Evolutionary conservation across 2,113 vertebrate genomes (phyloP), one percentile per base, ranked within the genome.

Genomic region (Cynopterus brachyotis): DNA sequence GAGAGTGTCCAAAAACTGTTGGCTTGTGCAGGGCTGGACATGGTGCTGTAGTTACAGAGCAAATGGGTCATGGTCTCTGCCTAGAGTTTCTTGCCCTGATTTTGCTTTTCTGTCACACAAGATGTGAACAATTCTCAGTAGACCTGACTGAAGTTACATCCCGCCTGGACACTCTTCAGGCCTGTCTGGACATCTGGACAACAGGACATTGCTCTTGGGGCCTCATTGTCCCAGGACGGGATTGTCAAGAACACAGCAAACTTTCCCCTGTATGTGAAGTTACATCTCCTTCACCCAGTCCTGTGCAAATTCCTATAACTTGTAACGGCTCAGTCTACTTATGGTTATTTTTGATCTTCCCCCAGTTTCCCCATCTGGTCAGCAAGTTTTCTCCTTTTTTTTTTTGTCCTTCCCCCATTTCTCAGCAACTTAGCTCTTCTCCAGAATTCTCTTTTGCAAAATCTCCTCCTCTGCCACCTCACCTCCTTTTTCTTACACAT

Each of bases 401-500:
- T 62, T 40, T 93, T n/a, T 1, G 22, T 16, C 73, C 92, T 30
- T 5, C 42, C 55, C 57, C 30, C 9, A 16, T 40, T 66, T 13
- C 5, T 55, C 73, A 80, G 37, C 47, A 9, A 15, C 26, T 45
- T 64, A 47, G 32, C 35, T 81, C n/a, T 60, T 59, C 47, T 94
- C 60, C 9, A 3, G 67, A 70, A 30, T 32, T 6, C 15, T 40
- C 6, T 45, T 45, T 30, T 40, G 90, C 40, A 57, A 35, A 37
- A 3, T 62, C 8, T 70, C 62, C 16, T 53, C 26, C 53, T 91
- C 78, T 91, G 26, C 32, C 55, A 59, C 13, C 16, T 16, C 30
- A n/a, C n/a, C 28, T 9, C n/a, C 67, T 24, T 95, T 88, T 97
- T 62, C 79, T 97, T 70, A 88, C 60, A 91, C 81, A 70, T 78